Evolutionary conservation across 2,113 vertebrate species (phyloP).

Genomic region (Erinaceus europaeus): DNA sequence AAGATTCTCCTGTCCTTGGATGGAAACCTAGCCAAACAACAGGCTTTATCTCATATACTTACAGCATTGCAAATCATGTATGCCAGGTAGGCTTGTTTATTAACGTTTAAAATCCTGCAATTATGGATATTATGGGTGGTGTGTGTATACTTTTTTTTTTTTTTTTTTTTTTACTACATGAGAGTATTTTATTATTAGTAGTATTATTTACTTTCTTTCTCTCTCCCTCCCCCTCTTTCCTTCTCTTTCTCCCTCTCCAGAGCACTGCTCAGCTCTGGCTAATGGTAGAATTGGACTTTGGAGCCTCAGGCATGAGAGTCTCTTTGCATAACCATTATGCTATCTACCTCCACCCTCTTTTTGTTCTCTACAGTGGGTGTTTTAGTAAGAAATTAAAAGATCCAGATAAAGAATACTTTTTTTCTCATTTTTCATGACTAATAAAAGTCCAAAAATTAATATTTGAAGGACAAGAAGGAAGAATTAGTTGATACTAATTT

Average conservation of each 20-base stretch:
- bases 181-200: too few relatives aligned
- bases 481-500: neutral
- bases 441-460: neutral
- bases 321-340: too few relatives aligned
- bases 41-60: conserved; percentile 94
- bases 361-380: neutral
- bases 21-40: conserved; percentile 95
- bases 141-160: too few relatives aligned
- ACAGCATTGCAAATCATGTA: conserved; percentile 96
- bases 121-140: neutral
- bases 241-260: too few relatives aligned
- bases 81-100: conserved; percentile 87
- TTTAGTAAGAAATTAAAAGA: conserved; percentile 5
- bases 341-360: too few relatives aligned
- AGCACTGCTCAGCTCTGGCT: too few relatives aligned
- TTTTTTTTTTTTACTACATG: neutral
- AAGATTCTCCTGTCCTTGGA: conserved; percentile 97
- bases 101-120: neutral
- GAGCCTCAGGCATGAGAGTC: too few relatives aligned
- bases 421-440: neutral
- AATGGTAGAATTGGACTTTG: too few relatives aligned
- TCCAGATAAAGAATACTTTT: neutral
- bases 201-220: too few relatives aligned
- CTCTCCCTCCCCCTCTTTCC: too few relatives aligned
- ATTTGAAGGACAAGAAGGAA: neutral